A percentile compares a stretch with the other conserved stretches of the same genome.
These are phyloP conservation scores for Psylliodes chrysocephalus DNA, from an alignment of 2,888 invertebrate genomes.

Conservation along the genomic window DNA sequence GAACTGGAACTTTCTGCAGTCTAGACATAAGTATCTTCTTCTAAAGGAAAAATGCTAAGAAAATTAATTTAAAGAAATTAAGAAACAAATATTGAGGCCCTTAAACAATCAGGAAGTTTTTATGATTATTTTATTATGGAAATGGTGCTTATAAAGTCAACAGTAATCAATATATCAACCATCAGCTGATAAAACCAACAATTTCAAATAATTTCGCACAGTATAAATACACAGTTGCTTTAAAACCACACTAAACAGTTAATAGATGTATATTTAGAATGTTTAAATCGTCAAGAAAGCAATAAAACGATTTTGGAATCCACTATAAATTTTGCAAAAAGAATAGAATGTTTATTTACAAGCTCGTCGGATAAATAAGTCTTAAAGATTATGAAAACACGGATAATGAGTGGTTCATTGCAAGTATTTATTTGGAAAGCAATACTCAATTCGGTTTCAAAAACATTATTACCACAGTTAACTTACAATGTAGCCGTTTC, in stretches of 20 bases:
- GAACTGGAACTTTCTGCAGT: constrained; percentile 4
- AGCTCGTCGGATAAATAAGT: constrained; percentile 17
- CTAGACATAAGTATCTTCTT: constrained; percentile 1
- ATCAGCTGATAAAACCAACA: constrained; percentile 15
- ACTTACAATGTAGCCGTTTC: constrained; percentile 10
- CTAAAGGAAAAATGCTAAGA: no score
- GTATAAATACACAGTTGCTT: constrained; percentile 26
- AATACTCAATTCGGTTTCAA: neutral
- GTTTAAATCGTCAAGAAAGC: constrained; percentile 18
- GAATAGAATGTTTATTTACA: constrained; percentile 22
- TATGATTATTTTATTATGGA: neutral
- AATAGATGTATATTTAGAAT: constrained; percentile 33
- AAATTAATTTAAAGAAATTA: no score
- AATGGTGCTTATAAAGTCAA: neutral
- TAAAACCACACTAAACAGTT: constrained; percentile 31
- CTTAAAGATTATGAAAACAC: constrained; percentile 17
- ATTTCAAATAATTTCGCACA: constrained; percentile 25
- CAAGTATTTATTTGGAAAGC: constrained; percentile 5
- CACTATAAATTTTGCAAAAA: constrained; percentile 27
- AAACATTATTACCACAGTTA: constrained; percentile 11
- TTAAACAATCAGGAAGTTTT: no score
- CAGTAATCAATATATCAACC: constrained; percentile 12
- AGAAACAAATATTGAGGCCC: no score
- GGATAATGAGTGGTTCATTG: constrained; percentile 8
- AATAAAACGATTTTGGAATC: constrained; percentile 23